Evolutionary conservation across 1,140 invertebrate genomes (phyloP).

Genomic region (Bilobella aurantiaca): DNA sequence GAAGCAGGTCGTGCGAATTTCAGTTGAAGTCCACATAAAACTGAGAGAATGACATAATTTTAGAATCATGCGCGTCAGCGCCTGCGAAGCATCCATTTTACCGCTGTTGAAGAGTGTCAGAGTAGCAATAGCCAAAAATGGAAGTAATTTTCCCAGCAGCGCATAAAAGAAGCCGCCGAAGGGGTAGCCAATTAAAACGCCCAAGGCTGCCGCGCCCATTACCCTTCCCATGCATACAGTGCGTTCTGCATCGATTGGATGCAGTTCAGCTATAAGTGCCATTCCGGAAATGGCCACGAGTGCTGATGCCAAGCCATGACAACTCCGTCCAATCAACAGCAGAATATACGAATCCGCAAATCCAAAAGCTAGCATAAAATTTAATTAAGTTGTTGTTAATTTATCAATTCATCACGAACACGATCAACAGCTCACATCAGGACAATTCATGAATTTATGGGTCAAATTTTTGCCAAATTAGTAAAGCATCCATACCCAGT

Average conservation of each 20-base stretch:
- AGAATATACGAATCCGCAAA: constrained; percentile 63
- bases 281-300: constrained; percentile 57
- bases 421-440: too few relatives aligned
- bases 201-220: constrained; percentile 65
- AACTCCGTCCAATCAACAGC: constrained; percentile 64
- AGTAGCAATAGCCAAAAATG: constrained; percentile 56
- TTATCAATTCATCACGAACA: too few relatives aligned
- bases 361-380: constrained; percentile 58
- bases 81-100: constrained; percentile 27
- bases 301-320: constrained; percentile 77
- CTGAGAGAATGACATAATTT: neutral
- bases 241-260: constrained; percentile 49
- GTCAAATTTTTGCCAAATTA: constrained; percentile 13
- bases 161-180: constrained; percentile 65
- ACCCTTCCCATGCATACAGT: constrained; percentile 63
- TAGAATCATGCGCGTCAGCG: neutral
- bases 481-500: constrained; percentile 48
- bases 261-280: constrained; percentile 46
- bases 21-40: neutral
- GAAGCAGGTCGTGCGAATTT: neutral
- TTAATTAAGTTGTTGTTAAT: too few relatives aligned
- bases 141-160: constrained; percentile 58
- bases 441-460: too few relatives aligned
- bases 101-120: constrained; percentile 46
- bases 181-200: constrained; percentile 67